Evolutionary conservation across 2,888 invertebrate genomes (phyloP).

Genomic region (Cheilosia vulpina): DNA sequence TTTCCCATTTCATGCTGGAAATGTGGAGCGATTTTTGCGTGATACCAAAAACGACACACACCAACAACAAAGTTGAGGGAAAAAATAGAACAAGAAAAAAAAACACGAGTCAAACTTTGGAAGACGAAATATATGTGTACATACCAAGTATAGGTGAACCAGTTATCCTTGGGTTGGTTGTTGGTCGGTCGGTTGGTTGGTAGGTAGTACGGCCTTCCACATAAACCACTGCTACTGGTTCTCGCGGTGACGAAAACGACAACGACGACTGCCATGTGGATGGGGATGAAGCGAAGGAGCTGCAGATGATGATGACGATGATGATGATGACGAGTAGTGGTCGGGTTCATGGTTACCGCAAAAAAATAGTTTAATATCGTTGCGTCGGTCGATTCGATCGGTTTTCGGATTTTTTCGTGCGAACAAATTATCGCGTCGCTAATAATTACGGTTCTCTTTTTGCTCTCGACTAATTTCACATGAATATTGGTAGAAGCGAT

Average conservation of each 20-base stretch:
- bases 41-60: conserved; percentile 65
- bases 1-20: conserved; percentile 69
- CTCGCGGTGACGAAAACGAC: conserved; percentile 81
- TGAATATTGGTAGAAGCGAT: not conserved
- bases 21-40: conserved; percentile 74
- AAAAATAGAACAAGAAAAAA: conserved; percentile 32
- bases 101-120: conserved; percentile 28
- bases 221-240: conserved; percentile 84
- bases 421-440: conserved; percentile 33
- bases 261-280: conserved; percentile 76
- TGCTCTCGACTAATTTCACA: too few relatives aligned
- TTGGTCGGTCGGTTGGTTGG: conserved; percentile 76
- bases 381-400: conserved; percentile 83
- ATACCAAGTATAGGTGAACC: conserved; percentile 72
- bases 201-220: conserved; percentile 77
- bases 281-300: conserved; percentile 75
- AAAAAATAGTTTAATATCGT: conserved; percentile 83
- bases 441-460: conserved; percentile 1
- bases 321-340: conserved; percentile 80
- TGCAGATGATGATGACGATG: conserved; percentile 76
- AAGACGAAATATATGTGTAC: conserved; percentile 45
- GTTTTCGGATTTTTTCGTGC: conserved; percentile 65
- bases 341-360: conserved; percentile 84
- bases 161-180: conserved; percentile 75
- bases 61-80: conserved; percentile 47